Evolutionary conservation across 2,888 invertebrate genomes (phyloP), one percentile per base, ranked within the genome.

Genomic region (Apotomis capreana): DNA sequence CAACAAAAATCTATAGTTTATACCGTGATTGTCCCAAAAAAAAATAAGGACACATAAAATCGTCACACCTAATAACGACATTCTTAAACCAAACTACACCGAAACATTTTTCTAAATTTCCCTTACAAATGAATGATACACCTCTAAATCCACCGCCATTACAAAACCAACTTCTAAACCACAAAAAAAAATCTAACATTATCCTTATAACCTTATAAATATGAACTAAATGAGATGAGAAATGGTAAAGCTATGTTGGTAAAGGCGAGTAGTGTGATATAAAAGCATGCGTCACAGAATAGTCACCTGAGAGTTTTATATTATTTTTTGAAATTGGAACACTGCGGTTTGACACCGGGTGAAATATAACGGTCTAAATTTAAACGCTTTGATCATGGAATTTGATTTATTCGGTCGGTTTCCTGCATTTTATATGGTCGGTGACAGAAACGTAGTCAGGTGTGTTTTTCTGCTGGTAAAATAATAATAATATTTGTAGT

Each of bases 251-350:
- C 40, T 57, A 57, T 55, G 5, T 12, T 44, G 54, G 61, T 44
- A 52, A 46, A 54, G 8, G n/a, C 78, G 77, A 77, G 26, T 75
- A 79, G 73, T 70, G 73, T 81, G 83, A 79, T 82, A 85, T 87
- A 87, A 88, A 89, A 88, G 83, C 83, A 75, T 69, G 76, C 83
- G 84, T 83, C 84, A 82, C 78, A 79, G 62, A 60, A 73, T 73
- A 80, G 81, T 86, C 89, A 89, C 89, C 90, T 89, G 89, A 84
- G 82, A 83, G 85, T 83, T 84, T 83, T 84, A 84, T 87, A 83
- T 84, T 87, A 74, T 81, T 81, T 49, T 80, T 83, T 81, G 84
- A 84, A 85, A 81, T 80, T 75, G 76, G 80, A 84, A 82, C 81
- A 79, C 79, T 77, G 83, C 78, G 75, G 78, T 81, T 79, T 81